phyloP scores from a whole-genome alignment of 2,888 invertebrate species.

The Podotricha telesiphe region DNA sequence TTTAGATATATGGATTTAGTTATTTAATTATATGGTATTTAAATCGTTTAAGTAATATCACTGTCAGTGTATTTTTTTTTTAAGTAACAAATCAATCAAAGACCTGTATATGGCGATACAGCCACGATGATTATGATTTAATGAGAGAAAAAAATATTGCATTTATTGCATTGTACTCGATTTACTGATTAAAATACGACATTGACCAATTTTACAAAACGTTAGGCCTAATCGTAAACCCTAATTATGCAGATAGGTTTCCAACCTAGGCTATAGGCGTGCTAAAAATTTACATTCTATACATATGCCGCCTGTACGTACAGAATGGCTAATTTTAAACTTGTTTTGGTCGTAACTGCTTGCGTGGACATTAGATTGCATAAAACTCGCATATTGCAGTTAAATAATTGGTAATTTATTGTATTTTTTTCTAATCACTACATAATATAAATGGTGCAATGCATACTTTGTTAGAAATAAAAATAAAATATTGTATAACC shows the following conservation, averaged over 20 bases:
- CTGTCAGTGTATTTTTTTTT: too few relatives aligned
- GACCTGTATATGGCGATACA: neutral
- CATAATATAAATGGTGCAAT: constrained; percentile 7
- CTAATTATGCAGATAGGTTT: constrained; percentile 54
- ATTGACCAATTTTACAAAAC: constrained; percentile 52
- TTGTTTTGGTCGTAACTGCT: constrained; percentile 22
- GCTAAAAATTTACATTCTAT: constrained; percentile 46
- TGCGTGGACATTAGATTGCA: constrained; percentile 18
- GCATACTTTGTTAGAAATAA: neutral
- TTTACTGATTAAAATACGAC: constrained; percentile 51
- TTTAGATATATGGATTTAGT: too few relatives aligned
- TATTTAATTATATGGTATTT: too few relatives aligned
- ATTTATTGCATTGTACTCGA: constrained; percentile 56
- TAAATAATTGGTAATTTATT: constrained; percentile 6
- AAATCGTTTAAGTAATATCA: too few relatives aligned
- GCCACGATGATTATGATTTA: constrained; percentile 19
- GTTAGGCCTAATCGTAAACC: constrained; percentile 49
- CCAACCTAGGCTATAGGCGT: constrained; percentile 39
- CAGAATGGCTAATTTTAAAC: constrained; percentile 51
- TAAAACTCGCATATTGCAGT: neutral
- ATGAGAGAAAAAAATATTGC: constrained; percentile 45
- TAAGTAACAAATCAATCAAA: neutral
- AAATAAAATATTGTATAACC: neutral
- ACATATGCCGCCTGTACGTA: constrained; percentile 27
- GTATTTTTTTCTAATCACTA: neutral